Base-by-base conservation (phyloP, 1,140 invertebrate species). In the Drosophila suzukii region DNA sequence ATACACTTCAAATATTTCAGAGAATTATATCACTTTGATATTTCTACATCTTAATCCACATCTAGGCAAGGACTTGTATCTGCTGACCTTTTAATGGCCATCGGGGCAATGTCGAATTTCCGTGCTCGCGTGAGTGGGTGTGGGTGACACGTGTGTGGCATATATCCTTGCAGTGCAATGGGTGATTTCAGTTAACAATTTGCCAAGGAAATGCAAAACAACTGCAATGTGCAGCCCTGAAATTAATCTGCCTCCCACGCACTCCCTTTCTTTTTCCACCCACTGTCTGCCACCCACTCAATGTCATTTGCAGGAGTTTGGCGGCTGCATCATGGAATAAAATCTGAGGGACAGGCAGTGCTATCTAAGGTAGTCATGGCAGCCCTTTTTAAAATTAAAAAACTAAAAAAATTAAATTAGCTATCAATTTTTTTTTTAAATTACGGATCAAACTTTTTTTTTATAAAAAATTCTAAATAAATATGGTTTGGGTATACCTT, bases 261-360 rank as follows among this genome's bases (percentile, higher is more conserved):
- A 12, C 36, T 5, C 15, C n/a, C n/a, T 34, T 12, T 11, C 11
- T 53, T 51, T 17, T 8, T 6, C 1, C 36, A 15, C 15, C 34
- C 15, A 43, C 43, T 74, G 74, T 53, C 56, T 61, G 54, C 44
- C 50, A 70, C 41, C 59, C 49, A 54, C 74, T 71, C 82, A 85
- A 85, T 85, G 81, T 85, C 77, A 78, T 73, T 85, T 78, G 65
- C 81, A 84, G 76, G 12, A 59, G 57, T 60, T 76, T 49, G 49
- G 39, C 65, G 39, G 30, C 53, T 50, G 53, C 75, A 56, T 34
- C 57, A 62, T 41, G 30, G 36, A 56, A 44, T 36, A 56, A 66
- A 49, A 49, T 57, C 53, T 67, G 56, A 58, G 39, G 58, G 36
- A 58, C 43, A 58, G 36, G 10, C 15, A 17, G 43, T 4, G 2